Percentiles rank a stretch among this genome's conserved stretches.
Evolutionary conservation across 2,113 vertebrate species (phyloP).

Genomic region (Bos indicus): DNA sequence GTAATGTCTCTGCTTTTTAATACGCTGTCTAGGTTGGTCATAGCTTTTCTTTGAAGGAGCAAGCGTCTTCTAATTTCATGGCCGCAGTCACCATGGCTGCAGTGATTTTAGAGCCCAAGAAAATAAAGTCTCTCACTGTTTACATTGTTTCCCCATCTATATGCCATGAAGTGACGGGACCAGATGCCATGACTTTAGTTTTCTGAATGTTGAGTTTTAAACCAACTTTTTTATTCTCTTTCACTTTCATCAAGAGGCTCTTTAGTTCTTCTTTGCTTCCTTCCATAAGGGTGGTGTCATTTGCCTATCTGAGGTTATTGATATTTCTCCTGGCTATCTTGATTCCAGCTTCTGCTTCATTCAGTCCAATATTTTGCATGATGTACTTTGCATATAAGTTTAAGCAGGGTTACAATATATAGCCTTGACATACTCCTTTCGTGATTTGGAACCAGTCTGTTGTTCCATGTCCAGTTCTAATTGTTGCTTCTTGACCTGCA

Average conservation of each 20-base stretch:
- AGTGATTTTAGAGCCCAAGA: not conserved
- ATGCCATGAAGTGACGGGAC: not conserved
- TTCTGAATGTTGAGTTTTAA: not conserved
- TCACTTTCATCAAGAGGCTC: not conserved
- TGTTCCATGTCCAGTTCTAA: not conserved
- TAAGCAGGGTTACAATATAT: not conserved
- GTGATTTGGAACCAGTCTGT: not conserved
- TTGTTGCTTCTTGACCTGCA: not conserved
- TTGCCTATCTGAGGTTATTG: not conserved
- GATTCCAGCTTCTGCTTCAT: not conserved
- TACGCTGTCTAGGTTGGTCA: not conserved
- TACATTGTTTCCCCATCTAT: not conserved
- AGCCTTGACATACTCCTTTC: fast-evolving
- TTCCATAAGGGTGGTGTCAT: not conserved
- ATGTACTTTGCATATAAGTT: not conserved
- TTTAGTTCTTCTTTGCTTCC: not conserved
- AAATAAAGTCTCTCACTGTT: not conserved
- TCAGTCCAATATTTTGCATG: not conserved
- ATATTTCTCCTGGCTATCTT: not conserved
- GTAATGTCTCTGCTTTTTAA: not conserved
- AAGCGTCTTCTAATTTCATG: not conserved
- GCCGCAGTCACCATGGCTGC: not conserved
- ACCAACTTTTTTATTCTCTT: not conserved
- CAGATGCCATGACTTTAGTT: not conserved
- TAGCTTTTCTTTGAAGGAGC: not conserved